Base-by-base conservation (phyloP, 2,888 invertebrate species). In the Zootermopsis nevadensis region DNA sequence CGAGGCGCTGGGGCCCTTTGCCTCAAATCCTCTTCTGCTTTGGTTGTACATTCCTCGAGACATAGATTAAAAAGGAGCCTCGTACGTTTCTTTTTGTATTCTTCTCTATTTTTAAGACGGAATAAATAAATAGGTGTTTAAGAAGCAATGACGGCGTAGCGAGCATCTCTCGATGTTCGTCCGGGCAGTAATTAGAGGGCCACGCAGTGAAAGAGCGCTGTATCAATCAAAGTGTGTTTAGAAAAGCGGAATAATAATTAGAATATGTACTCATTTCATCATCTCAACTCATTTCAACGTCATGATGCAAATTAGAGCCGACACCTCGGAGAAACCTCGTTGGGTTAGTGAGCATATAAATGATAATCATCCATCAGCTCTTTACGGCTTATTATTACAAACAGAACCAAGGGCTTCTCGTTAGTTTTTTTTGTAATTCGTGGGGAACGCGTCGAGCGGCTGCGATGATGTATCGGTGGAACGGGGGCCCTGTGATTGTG, bases 221-320 rank as follows among this genome's bases (percentile, higher is more conserved):
- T 69, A 69, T 69, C 69, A 69, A 69, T 69, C 69, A 69, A 69
- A 69, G 69, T 69, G 69, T 69, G 69, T 69, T 69, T 69, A 69
- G 69, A 69, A 69, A 69, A 69, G 33, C 69, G 33, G 48, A 31
- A 55, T 77, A 53, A 31, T 48, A 30, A 48, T 69, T 81, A 48
- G 42, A 69, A 53, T 72, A 38, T 77, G 38, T 55, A 76, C 74
- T 42, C 48, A 66, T 82, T 81, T 81, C 81, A 81, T 81, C 35
- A 69, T 33, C 69, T 27, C 69, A 22, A 69, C n/a, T 77, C 77
- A 82, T 82, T 77, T 77, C 77, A 55, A 82, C 60, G 60, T 82
- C 82, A 82, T 42, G 30, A 77, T 60, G 77, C 67, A 77, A 48
- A 77, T 82, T 82, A 60, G 35, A 77, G 60, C 77, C 77, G 82